Evolutionary conservation across 2,797 vertebrate genomes (phyloP).

Genomic region (Macropodus opercularis): DNA sequence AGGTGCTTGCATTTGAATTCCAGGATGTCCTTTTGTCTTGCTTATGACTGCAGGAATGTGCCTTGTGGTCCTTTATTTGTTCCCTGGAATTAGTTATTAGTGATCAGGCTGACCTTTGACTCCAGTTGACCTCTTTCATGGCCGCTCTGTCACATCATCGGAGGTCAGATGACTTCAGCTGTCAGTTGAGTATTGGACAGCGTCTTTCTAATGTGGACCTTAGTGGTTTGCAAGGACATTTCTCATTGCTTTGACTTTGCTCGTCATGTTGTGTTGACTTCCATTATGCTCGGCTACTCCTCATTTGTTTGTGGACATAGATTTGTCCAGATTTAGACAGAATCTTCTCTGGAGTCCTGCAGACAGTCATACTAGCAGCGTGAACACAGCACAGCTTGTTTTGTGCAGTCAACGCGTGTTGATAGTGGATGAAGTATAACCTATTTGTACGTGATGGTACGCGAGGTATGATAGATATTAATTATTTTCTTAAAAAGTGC

Average conservation of each 20-base stretch:
- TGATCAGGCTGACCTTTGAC: slow-evolving; percentile 48
- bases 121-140: slow-evolving; percentile 31
- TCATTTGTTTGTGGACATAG: not conserved
- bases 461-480: not conserved
- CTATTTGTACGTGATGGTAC: not conserved
- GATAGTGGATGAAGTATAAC: not conserved
- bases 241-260: slow-evolving; percentile 38
- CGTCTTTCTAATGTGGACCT: slow-evolving; percentile 28
- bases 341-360: slow-evolving; percentile 9
- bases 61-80: slow-evolving; percentile 27
- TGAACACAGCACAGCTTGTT: not conserved
- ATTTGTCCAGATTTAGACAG: slow-evolving; percentile 5
- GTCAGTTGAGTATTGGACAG: slow-evolving; percentile 33
- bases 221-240: slow-evolving; percentile 10
- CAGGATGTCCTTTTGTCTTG: slow-evolving; percentile 27
- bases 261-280: slow-evolving; percentile 4
- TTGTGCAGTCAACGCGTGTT: not conserved
- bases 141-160: slow-evolving; percentile 41
- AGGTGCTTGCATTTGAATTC: slow-evolving; percentile 44
- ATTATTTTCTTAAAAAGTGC: not conserved
- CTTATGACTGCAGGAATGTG: slow-evolving; percentile 27
- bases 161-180: slow-evolving; percentile 58
- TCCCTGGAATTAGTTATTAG: slow-evolving; percentile 33
- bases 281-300: not conserved
- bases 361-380: not conserved